Evolutionary conservation across 2,113 vertebrate species (phyloP).

Genomic region (Chloropsis cyanopogon): DNA sequence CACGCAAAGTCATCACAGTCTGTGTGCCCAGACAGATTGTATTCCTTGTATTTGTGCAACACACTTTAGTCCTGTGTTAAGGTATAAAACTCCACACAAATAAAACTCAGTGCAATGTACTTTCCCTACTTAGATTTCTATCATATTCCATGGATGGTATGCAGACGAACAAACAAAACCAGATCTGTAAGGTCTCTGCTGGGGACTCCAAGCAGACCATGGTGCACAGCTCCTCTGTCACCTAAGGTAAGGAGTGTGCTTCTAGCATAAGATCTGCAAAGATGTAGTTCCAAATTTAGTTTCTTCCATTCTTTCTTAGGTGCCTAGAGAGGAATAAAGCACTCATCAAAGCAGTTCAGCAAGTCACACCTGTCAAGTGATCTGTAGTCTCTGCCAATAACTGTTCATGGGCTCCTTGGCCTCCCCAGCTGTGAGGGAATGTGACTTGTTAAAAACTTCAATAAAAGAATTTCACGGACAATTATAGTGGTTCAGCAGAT

Average conservation of each 20-base stretch:
- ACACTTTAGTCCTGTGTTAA: constrained; percentile 27
- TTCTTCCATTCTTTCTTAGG: neutral
- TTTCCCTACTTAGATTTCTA: neutral
- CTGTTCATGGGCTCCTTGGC: neutral
- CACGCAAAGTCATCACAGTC: neutral
- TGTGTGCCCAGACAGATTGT: neutral
- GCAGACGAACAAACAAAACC: neutral
- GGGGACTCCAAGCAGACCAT: neutral
- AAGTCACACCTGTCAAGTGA: constrained; percentile 43
- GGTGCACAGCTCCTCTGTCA: neutral
- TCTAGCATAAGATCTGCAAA: neutral
- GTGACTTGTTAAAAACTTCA: constrained; percentile 59
- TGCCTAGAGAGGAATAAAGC: neutral
- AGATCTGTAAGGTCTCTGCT: neutral
- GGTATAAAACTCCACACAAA: constrained; percentile 1
- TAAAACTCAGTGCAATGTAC: neutral
- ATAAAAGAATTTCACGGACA: constrained; percentile 62
- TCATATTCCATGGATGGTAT: neutral
- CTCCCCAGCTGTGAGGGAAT: constrained; percentile 59
- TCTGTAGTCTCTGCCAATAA: neutral
- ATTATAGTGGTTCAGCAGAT: constrained; percentile 47
- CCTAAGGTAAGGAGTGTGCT: neutral
- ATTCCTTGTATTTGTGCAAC: neutral
- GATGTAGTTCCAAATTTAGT: neutral
- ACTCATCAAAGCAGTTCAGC: neutral